These are phyloP conservation scores for Cyphomyrus plagiostoma DNA, from an alignment of 2,113 vertebrate genomes.

Conservation along the genomic window DNA sequence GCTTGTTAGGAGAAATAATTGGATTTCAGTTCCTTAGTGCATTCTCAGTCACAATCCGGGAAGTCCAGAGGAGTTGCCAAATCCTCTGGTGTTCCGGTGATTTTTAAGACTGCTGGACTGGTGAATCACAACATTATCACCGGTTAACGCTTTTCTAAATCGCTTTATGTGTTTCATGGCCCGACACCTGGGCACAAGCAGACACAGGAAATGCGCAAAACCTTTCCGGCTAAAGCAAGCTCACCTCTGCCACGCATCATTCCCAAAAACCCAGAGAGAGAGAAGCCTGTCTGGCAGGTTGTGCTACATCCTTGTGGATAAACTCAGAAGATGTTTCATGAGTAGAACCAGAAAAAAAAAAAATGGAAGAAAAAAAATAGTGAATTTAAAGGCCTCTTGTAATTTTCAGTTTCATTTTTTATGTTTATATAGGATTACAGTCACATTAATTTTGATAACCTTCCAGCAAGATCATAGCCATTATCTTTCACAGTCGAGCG, in stretches of 20 bases:
- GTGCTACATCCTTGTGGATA: constrained; percentile 26
- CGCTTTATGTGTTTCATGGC: not conserved
- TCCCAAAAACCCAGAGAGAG: not conserved
- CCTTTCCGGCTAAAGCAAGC: too few relatives aligned
- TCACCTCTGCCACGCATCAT: not conserved
- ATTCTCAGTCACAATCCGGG: constrained; percentile 43
- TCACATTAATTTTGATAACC: constrained; percentile 15
- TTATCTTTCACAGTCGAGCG: constrained; percentile 11
- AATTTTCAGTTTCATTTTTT: constrained; percentile 3
- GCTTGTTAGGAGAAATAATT: constrained; percentile 46
- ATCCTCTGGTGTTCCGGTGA: constrained; percentile 38
- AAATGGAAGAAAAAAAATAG: constrained; percentile 38
- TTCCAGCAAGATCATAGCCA: constrained; percentile 14
- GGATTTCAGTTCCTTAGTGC: constrained; percentile 44
- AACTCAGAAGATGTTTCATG: constrained; percentile 34
- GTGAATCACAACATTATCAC: constrained; percentile 22
- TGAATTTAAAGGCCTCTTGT: not conserved
- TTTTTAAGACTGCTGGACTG: constrained; percentile 36
- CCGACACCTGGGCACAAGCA: not conserved
- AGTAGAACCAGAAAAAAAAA: constrained; percentile 26
- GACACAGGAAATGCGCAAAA: not conserved
- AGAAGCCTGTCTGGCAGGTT: not conserved
- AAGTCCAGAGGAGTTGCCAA: constrained; percentile 31
- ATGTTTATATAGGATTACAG: not conserved
- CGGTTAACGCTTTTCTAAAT: constrained; percentile 15